These are phyloP conservation scores for Phenganax marumi DNA, from an alignment of 92 coral and sea anemone species.

Conservation along the genomic window DNA sequence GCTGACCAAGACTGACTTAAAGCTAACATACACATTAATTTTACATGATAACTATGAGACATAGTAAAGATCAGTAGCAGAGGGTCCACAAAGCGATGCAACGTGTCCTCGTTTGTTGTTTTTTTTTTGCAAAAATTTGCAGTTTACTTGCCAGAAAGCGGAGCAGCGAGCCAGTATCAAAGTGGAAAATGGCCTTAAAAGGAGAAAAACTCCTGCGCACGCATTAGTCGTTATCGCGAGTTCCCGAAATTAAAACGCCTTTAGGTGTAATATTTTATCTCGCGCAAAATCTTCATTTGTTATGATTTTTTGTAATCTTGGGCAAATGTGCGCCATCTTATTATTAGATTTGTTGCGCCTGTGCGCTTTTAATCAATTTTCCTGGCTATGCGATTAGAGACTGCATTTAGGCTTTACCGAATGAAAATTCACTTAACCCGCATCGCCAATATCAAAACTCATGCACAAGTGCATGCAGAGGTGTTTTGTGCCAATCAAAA, in stretches of 20 bases:
- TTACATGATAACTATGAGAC: too few relatives aligned
- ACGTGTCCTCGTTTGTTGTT: too few relatives aligned
- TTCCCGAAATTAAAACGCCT: constrained; percentile 15
- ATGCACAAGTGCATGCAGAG: neutral
- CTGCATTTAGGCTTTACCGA: constrained; percentile 4
- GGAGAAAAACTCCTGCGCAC: too few relatives aligned
- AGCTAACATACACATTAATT: too few relatives aligned
- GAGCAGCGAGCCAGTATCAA: too few relatives aligned
- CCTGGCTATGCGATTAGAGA: neutral
- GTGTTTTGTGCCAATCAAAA: constrained; percentile 6
- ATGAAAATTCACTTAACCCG: constrained; percentile 21
- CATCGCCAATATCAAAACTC: neutral
- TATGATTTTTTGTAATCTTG: constrained; percentile 14
- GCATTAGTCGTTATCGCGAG: neutral
- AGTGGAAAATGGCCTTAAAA: too few relatives aligned
- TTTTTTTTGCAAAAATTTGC: too few relatives aligned
- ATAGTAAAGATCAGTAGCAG: too few relatives aligned
- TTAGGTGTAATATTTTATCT: constrained; percentile 2
- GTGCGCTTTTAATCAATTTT: constrained; percentile 9
- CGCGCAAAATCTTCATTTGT: constrained; percentile 5
- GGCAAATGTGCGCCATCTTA: neutral
- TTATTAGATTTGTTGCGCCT: constrained; percentile 15
- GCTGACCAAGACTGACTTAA: too few relatives aligned
- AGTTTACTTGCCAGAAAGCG: too few relatives aligned
- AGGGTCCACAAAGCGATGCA: too few relatives aligned